These are phyloP conservation scores for Leptopilina syphax DNA, from an alignment of 2,888 invertebrate species.

Conservation along the genomic window DNA sequence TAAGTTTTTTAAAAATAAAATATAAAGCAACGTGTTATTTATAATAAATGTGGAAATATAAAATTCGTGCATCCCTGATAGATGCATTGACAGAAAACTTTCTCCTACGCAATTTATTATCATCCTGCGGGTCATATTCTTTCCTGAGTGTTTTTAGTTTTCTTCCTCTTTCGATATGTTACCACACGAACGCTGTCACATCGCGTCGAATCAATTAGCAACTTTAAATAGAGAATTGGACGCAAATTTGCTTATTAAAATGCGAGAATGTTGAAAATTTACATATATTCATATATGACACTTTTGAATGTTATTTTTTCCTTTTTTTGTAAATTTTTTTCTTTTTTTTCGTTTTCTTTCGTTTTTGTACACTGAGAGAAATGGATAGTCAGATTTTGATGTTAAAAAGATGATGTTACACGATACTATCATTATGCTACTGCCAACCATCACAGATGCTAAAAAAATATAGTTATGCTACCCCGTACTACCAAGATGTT, in stretches of 20 bases:
- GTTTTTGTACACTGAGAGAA: no score
- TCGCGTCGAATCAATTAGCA: constrained; percentile 4
- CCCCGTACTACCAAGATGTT: no score
- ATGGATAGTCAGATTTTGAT: no score
- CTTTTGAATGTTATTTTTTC: background rate
- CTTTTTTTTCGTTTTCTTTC: background rate
- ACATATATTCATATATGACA: background rate
- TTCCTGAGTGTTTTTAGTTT: constrained; percentile 18
- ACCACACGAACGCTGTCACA: background rate
- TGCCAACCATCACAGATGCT: no score
- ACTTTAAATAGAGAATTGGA: constrained; percentile 13
- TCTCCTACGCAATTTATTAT: constrained; percentile 11
- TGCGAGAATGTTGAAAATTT: constrained; percentile 10
- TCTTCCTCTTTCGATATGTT: constrained; percentile 28
- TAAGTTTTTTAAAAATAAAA: no score
- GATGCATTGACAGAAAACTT: constrained; percentile 12
- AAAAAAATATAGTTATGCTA: no score
- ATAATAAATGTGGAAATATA: background rate
- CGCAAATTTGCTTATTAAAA: constrained; percentile 6
- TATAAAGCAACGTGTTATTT: no score
- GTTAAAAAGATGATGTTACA: no score
- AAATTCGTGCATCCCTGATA: constrained; percentile 12
- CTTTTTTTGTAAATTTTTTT: background rate
- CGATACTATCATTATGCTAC: no score
- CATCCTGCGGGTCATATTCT: constrained; percentile 27